Evolutionary conservation across 2,113 vertebrate species (phyloP), one percentile per base, ranked within the genome.

Genomic region (Colinus virginianus): DNA sequence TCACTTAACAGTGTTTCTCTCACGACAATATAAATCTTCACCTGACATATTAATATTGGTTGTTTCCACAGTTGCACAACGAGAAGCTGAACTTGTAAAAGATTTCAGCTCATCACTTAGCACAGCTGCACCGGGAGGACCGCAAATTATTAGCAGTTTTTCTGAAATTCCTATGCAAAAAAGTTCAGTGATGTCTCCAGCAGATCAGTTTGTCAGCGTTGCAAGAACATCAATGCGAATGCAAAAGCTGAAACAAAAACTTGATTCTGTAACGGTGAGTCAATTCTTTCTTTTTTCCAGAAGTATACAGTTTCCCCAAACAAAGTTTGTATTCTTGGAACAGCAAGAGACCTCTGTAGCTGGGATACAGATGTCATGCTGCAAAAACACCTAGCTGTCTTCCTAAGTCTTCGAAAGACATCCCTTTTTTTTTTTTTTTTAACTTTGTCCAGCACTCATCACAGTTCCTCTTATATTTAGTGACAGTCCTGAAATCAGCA

Each of bases 191-290:
- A 87, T 96, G 25, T 97, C 97, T 70, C 96, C 97, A 8, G 87
- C 98, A 94, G 98, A 98, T 91, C 97, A 97, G 51, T 98, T 97
- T 69, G 94, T 97, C 72, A 98, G 63, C 46, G 84, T 97, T 68
- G 97, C 98, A 64, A 98, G 97, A 92, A 78, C 98, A 62, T 98
- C 98, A 7, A 23, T 99, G 90, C 99, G 98, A 95, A 98, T 99
- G 98, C 98, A 98, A 90, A 97, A 97, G 88, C 98, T 99, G 46
- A 98, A 98, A 92, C 98, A 99, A 88, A 99, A 98, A 64, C 98
- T 99, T 20, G 98, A 99, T 94, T 99, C 99, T 42, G 99, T 99
- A 88, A 95, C 96, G 87, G 99, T 99, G 98, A 97, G 97, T 96
- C 25, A 85, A 45, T 72, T 90, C 43, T 55, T 66, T 87, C 88